Evolutionary conservation across 2,888 invertebrate genomes (phyloP).

Genomic region (Drosophila affinis): DNA sequence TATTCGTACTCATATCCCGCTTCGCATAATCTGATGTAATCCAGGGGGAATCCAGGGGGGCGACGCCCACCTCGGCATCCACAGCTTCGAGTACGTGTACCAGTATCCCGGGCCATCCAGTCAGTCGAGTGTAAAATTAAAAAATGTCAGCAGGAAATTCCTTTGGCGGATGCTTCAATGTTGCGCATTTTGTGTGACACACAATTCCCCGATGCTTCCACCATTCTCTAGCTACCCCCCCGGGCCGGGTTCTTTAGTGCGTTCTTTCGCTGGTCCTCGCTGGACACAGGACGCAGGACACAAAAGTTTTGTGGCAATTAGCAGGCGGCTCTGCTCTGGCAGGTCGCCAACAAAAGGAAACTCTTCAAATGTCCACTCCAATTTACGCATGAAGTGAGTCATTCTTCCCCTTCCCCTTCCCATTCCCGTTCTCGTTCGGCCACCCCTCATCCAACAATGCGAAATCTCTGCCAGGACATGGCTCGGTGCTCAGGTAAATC

Average conservation of each 20-base stretch:
- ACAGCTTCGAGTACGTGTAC: neutral
- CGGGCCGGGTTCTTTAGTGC: neutral
- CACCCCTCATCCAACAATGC: neutral
- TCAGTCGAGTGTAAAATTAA: slow-evolving; percentile 81
- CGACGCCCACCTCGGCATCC: neutral
- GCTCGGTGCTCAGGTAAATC: slow-evolving; percentile 36
- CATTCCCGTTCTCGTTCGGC: neutral
- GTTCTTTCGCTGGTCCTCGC: neutral
- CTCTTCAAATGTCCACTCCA: slow-evolving; percentile 43
- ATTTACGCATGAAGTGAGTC: slow-evolving; percentile 47
- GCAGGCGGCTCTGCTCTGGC: slow-evolving; percentile 36
- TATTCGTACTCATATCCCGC: slow-evolving; percentile 24
- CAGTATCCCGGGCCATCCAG: slow-evolving; percentile 42
- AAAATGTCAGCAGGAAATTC: slow-evolving; percentile 80
- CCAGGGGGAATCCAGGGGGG: neutral
- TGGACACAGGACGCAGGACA: slow-evolving; percentile 5
- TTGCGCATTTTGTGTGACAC: slow-evolving; percentile 55
- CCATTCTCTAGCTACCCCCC: neutral
- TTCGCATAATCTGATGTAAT: slow-evolving; percentile 47
- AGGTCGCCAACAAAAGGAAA: slow-evolving; percentile 41
- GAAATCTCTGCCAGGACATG: slow-evolving; percentile 19
- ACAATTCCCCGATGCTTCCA: slow-evolving; percentile 33
- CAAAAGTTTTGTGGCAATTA: slow-evolving; percentile 47
- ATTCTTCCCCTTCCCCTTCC: slow-evolving; percentile 10
- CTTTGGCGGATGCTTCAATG: slow-evolving; percentile 70